Evolutionary conservation across 2,888 invertebrate species (phyloP).

Genomic region (Ceratothoa steindachneri): DNA sequence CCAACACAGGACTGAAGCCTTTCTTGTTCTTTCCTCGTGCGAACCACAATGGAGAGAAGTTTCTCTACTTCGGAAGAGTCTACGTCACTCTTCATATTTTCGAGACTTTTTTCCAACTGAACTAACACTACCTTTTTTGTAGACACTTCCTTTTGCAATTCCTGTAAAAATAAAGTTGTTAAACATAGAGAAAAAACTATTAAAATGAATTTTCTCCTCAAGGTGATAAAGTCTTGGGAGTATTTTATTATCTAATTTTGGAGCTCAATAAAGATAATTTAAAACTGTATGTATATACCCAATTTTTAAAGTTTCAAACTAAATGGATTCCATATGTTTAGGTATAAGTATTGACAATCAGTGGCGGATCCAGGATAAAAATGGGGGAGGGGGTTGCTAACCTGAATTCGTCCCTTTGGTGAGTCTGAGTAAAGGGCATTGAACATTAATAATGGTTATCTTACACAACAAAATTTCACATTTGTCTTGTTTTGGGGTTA

Average conservation of each 20-base stretch:
- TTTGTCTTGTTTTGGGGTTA: too few relatives aligned
- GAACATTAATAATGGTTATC: too few relatives aligned
- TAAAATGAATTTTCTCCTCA: too few relatives aligned
- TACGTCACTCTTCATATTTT: slow-evolving; percentile 76
- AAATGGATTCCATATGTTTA: too few relatives aligned
- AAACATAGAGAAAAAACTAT: neutral
- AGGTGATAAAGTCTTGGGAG: neutral
- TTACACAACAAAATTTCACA: too few relatives aligned
- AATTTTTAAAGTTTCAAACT: too few relatives aligned
- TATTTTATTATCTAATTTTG: neutral
- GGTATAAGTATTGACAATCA: too few relatives aligned
- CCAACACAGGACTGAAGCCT: slow-evolving; percentile 68
- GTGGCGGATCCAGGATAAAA: too few relatives aligned
- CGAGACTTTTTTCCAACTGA: slow-evolving; percentile 72
- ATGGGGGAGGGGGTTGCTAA: too few relatives aligned
- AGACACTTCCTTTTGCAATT: slow-evolving; percentile 75
- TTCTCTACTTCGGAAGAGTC: slow-evolving; percentile 78
- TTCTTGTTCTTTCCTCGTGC: slow-evolving; percentile 70
- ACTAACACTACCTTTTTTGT: slow-evolving; percentile 68
- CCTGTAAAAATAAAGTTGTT: slow-evolving; percentile 53
- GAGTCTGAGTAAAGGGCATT: too few relatives aligned
- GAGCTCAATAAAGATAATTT: neutral
- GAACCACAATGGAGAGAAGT: slow-evolving; percentile 68
- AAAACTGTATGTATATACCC: too few relatives aligned
- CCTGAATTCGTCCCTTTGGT: too few relatives aligned